phyloP scores from a whole-genome alignment of 53 echinoderm and acorn worm genomes.

The Temnopleurus reevesii region DNA sequence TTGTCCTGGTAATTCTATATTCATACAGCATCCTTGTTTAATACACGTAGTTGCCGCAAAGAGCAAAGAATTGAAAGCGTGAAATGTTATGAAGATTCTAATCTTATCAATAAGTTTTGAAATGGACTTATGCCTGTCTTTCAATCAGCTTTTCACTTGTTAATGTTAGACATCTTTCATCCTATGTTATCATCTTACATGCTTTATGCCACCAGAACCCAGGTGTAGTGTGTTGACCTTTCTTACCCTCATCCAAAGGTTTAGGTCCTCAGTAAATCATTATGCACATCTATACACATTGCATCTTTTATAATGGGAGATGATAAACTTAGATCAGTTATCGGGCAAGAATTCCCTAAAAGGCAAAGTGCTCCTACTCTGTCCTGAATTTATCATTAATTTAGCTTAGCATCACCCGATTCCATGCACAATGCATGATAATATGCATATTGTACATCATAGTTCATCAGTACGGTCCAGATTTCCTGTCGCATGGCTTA shows the following conservation, averaged over 20 bases:
- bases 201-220: neutral
- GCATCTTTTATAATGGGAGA: constrained; percentile 9
- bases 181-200: neutral
- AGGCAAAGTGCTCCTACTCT: constrained; percentile 24
- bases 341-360: neutral
- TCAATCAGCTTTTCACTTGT: no score
- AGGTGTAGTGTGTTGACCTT: constrained; percentile 8
- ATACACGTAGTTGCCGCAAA: no score
- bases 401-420: neutral
- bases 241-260: neutral
- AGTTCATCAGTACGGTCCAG: neutral
- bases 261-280: neutral
- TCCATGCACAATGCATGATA: neutral
- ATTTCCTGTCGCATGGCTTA: neutral
- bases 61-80: no score
- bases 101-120: no score
- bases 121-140: no score
- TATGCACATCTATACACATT: neutral
- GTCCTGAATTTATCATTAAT: constrained; percentile 37
- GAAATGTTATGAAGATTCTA: no score
- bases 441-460: neutral
- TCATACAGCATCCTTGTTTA: no score
- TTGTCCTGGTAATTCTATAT: no score
- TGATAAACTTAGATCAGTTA: neutral
- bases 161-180: neutral